These are phyloP conservation scores for Tricholaema leucomelas DNA, from an alignment of 2,113 vertebrate species.

Conservation along the genomic window DNA sequence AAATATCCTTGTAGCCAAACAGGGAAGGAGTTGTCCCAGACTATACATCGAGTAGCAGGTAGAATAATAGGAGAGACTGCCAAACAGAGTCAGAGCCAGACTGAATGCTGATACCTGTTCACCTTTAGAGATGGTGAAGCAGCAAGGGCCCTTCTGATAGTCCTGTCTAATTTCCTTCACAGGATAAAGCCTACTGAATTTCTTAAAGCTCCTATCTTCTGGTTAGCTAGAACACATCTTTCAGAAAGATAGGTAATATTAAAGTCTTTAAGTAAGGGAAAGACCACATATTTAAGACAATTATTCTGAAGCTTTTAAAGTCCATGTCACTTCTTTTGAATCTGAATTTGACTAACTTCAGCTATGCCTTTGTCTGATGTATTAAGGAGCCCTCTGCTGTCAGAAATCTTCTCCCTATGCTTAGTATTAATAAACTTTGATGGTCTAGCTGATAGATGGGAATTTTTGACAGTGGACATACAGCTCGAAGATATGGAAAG, in stretches of 20 bases:
- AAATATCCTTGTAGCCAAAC: neutral
- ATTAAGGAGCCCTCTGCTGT: conserved; percentile 67
- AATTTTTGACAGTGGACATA: neutral
- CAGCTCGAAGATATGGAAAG: neutral
- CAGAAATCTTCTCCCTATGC: conserved; percentile 37
- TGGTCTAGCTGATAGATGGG: neutral
- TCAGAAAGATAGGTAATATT: neutral
- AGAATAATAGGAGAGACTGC: neutral
- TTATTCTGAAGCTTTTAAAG: neutral
- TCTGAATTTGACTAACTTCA: neutral
- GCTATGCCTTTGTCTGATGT: conserved; percentile 34
- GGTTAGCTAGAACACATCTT: neutral
- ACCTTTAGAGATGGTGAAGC: neutral
- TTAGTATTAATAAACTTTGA: conserved; percentile 14
- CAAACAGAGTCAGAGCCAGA: neutral
- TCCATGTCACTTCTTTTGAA: neutral
- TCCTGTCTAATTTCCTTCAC: neutral
- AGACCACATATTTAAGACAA: neutral
- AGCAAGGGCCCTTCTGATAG: neutral
- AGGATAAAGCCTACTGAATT: neutral
- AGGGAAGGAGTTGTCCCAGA: neutral
- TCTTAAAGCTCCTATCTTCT: neutral
- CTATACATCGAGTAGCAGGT: neutral
- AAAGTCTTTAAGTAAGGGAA: neutral
- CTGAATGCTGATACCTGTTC: neutral